Percentiles rank a stretch among this genome's conserved stretches.
phyloP scores from a whole-genome alignment of 2,797 vertebrate species.

The Gadopsis bispinosus region DNA sequence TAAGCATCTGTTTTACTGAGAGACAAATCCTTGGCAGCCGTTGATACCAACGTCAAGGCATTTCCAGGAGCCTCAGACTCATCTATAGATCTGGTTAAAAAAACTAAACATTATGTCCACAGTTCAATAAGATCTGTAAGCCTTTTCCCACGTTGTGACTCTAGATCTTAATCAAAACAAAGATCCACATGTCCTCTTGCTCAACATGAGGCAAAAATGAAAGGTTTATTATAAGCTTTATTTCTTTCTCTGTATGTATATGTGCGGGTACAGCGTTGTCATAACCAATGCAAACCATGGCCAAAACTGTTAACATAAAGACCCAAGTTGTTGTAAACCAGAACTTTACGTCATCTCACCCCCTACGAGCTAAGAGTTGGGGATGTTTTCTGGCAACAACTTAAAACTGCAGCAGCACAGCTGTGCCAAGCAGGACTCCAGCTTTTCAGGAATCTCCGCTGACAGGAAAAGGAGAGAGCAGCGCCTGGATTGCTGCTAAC shows the following conservation, averaged over 20 bases:
- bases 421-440: constrained; percentile 52
- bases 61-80: background rate
- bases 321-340: background rate
- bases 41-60: background rate
- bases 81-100: background rate
- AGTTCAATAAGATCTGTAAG: background rate
- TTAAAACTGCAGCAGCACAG: constrained; percentile 28
- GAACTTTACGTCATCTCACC: constrained; percentile 7
- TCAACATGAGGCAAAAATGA: background rate
- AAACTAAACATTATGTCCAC: background rate
- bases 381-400: constrained; percentile 30
- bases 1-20: background rate
- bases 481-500: constrained; percentile 41
- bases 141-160: background rate
- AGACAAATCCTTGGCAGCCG: background rate
- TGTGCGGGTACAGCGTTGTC: background rate
- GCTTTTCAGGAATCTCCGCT: constrained; percentile 66
- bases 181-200: background rate
- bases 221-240: background rate
- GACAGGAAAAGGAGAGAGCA: constrained; percentile 30
- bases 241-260: too few relatives aligned
- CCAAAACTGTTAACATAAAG: background rate
- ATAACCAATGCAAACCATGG: background rate
- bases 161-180: background rate
- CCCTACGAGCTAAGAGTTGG: background rate